Evolutionary conservation across 1,140 invertebrate species (phyloP).

Genomic region (Drosophila setifemur): DNA sequence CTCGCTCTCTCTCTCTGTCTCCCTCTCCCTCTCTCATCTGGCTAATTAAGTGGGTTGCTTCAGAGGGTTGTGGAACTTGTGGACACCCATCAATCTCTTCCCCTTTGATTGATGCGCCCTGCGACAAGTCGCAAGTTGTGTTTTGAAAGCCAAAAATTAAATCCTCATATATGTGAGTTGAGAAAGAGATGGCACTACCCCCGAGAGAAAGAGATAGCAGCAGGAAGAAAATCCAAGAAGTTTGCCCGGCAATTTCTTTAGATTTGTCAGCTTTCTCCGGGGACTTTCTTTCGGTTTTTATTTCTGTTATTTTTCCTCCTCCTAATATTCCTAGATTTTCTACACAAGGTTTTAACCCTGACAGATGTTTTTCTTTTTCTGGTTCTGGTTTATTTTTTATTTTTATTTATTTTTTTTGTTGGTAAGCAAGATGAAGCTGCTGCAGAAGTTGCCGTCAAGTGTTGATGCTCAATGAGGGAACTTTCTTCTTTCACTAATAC

Average conservation of each 20-base stretch:
- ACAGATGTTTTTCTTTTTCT: constrained; percentile 40
- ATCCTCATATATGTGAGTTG: neutral
- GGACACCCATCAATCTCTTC: constrained; percentile 34
- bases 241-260: constrained; percentile 29
- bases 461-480: too few species aligned
- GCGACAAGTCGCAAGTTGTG: constrained; percentile 27
- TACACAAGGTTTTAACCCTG: constrained; percentile 29
- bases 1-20: too few species aligned
- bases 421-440: constrained; percentile 5
- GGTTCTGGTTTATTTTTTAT: too few species aligned
- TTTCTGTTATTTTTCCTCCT: neutral
- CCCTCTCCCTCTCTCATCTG: neutral
- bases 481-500: too few species aligned
- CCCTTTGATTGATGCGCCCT: constrained; percentile 38
- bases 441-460: too few species aligned
- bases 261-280: constrained; percentile 30
- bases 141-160: constrained; percentile 46
- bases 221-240: constrained; percentile 22
- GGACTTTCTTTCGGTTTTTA: neutral
- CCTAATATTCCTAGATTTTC: too few species aligned
- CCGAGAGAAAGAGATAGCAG: neutral
- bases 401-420: neutral
- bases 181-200: neutral
- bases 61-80: neutral
- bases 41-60: constrained; percentile 11